A percentile compares a stretch with the other conserved stretches of the same genome.
Evolutionary conservation across 2,797 vertebrate species (phyloP).

Genomic region (Pogoniulus pusillus): DNA sequence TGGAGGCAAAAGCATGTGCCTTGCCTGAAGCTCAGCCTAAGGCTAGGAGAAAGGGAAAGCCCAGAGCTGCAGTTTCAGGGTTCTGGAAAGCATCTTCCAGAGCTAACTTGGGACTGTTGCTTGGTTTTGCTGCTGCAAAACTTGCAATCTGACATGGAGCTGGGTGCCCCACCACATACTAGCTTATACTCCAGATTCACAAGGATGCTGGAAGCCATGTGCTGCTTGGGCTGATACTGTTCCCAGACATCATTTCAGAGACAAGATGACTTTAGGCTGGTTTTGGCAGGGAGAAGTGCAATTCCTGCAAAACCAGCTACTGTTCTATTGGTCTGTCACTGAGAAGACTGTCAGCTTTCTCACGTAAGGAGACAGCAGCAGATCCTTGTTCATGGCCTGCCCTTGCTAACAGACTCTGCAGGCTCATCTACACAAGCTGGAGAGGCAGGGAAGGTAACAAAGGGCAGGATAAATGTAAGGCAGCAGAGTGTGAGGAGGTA

Average conservation of each 20-base stretch:
- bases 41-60: background rate
- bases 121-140: background rate
- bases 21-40: background rate
- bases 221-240: background rate
- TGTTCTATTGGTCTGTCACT: accelerated
- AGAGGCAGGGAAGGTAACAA: background rate
- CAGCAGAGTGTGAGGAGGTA: accelerated
- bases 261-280: background rate
- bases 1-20: accelerated
- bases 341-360: background rate
- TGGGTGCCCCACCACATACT: background rate
- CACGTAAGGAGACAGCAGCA: background rate
- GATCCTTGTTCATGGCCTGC: background rate
- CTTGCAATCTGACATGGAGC: background rate
- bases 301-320: background rate
- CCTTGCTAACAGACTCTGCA: background rate
- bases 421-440: accelerated
- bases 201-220: background rate
- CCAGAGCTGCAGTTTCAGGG: background rate
- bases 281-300: background rate
- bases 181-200: background rate
- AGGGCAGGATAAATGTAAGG: background rate
- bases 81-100: background rate
- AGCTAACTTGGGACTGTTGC: background rate
- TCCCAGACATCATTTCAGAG: background rate